Evolutionary conservation across 1,140 invertebrate genomes (phyloP), one percentile per base, ranked within the genome.

Genomic region (Drosophila auraria): DNA sequence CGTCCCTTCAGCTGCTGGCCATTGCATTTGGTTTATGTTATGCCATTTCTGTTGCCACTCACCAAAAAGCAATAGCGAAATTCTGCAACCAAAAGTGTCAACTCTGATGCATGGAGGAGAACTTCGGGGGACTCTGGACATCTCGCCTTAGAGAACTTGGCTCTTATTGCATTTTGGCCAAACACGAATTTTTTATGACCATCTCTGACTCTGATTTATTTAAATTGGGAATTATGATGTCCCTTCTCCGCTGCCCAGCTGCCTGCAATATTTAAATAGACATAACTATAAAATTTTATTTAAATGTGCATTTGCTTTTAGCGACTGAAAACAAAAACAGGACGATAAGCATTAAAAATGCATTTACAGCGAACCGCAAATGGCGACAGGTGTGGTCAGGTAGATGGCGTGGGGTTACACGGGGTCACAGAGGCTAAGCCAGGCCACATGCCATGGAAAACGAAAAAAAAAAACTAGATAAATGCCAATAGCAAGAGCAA

Each of bases 141-240:
- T 36, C 30, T 40, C 33, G 42, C 64, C 64, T 68, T 40, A 50
- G 65, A 64, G 51, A 60, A 64, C 58, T 82, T 82, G 71, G 71
- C 81, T 64, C 78, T 77, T 72, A 83, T 77, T 80, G 77, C 71
- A 44, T 54, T 54, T 56, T 60, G 66, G 36, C 47, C 51, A 49
- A 68, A 73, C 44, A 65, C 40, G 47, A 44, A 23, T 8, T 60
- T 57, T 80, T 84, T 65, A 78, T 78, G 66, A 72, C 57, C 53
- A 59, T n/a, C 62, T 54, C 61, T 14, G 68, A 73, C 68, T 59
- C 64, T 83, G 81, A 83, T 83, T 83, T 83, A 83, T 83, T 77
- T 80, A 61, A 45, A 83, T 83, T 62, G 59, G 50, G 66, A 83
- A 83, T 83, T 68, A 83, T 78, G 66, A 30, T 44, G 20, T 23